phyloP scores from a whole-genome alignment of 2,888 invertebrate species.

The Hipparchia semele region DNA sequence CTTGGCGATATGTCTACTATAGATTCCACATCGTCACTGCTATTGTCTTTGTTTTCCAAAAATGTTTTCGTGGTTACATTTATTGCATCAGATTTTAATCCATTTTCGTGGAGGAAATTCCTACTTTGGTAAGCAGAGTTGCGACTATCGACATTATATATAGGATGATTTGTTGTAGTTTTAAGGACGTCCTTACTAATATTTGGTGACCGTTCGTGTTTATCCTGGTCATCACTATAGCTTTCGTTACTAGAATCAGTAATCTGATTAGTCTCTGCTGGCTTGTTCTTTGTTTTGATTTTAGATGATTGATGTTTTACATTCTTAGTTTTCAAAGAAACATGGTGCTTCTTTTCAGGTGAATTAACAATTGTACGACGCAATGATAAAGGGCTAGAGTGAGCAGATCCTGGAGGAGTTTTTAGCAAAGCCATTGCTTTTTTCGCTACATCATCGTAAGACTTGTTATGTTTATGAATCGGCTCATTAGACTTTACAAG shows the following conservation, averaged over 20 bases:
- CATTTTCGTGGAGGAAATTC: slow-evolving; percentile 7
- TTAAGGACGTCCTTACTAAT: slow-evolving; percentile 65
- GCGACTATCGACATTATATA: slow-evolving; percentile 5
- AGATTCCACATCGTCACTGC: slow-evolving; percentile 60
- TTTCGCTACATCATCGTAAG: slow-evolving; percentile 57
- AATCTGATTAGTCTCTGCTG: slow-evolving; percentile 29
- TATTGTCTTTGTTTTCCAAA: slow-evolving; percentile 46
- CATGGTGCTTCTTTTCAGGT: slow-evolving; percentile 35
- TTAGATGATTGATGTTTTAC: slow-evolving; percentile 27
- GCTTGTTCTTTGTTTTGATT: slow-evolving; percentile 23
- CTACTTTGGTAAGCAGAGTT: neutral
- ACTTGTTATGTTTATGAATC: slow-evolving; percentile 52
- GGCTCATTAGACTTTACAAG: slow-evolving; percentile 71
- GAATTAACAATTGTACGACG: slow-evolving; percentile 32
- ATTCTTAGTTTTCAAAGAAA: slow-evolving; percentile 28
- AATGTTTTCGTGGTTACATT: slow-evolving; percentile 18
- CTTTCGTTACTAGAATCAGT: slow-evolving; percentile 43
- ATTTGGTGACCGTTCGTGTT: slow-evolving; percentile 50
- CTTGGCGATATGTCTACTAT: slow-evolving; percentile 51
- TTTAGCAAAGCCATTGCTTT: slow-evolving; percentile 60
- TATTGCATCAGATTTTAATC: slow-evolving; percentile 11
- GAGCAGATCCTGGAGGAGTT: slow-evolving; percentile 63
- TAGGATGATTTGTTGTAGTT: slow-evolving; percentile 65
- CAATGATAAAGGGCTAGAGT: slow-evolving; percentile 53
- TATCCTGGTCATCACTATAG: slow-evolving; percentile 53